Evolutionary conservation across 2,797 vertebrate genomes (phyloP), one percentile per base, ranked within the genome.

Genomic region (Gouania willdenowi): DNA sequence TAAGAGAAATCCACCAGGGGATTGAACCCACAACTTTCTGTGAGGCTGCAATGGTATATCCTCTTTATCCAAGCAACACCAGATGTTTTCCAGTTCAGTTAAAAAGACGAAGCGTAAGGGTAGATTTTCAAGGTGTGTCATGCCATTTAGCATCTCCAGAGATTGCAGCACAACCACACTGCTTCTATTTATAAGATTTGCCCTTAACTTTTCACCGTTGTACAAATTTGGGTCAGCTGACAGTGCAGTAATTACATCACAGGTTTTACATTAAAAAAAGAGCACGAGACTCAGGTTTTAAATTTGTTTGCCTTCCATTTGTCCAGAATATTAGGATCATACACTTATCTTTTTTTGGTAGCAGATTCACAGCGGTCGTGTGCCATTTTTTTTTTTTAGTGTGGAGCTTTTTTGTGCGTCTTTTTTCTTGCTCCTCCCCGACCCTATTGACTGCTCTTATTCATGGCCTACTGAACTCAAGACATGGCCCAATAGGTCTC

Each of bases 401-500:
- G 37, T 37, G 42, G 36, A 24, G 12, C 22, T 50, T 30, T 18
- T 42, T 32, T 8, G 36, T 55, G 5, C 16, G 17, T 5, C 17
- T 21, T 41, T 33, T 18, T 36, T 23, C 12, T 21, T 55, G 16
- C 34, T 48, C 51, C 54, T 51, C 28, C 8, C 56, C 37, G 42
- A 59, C 37, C 31, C 37, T 30, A 19, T 41, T 17, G 31, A 58
- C 31, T 70, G 55, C 36, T 53, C 57, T 59, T 41, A 30, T 24
- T 56, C 17, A 40, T 37, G 60, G 64, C 64, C 77, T 40, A 26
- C 66, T 61, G 47, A 70, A 67, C 69, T 77, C 57, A 52, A 77
- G 78, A 67, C 30, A 26, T 60, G 53, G 39, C 53, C 46, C 54
- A 66, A 76, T 77, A 75, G 56, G 64, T 54, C 38, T 71, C n/a